A percentile compares a stretch with the other conserved stretches of the same genome.
These are phyloP conservation scores for Pogonocichla stellata DNA, from an alignment of 2,113 vertebrate genomes.

Conservation along the genomic window DNA sequence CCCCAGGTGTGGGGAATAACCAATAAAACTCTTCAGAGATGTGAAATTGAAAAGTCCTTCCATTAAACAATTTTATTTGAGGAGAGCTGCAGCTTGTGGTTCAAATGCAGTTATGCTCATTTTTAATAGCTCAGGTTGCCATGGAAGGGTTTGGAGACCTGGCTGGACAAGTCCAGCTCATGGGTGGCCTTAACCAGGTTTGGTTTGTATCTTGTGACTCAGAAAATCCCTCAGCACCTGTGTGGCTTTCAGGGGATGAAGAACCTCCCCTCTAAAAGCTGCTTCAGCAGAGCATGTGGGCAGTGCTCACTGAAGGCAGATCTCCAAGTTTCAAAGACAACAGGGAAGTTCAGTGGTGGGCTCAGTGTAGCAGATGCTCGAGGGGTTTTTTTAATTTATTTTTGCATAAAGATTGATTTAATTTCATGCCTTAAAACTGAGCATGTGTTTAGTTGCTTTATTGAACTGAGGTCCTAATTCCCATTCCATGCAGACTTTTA, in stretches of 20 bases:
- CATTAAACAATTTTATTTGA: not conserved
- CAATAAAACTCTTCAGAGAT: not conserved
- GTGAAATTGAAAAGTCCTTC: not conserved
- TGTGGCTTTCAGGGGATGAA: not conserved
- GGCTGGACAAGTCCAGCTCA: not conserved
- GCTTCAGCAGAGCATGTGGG: not conserved
- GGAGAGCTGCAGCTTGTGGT: not conserved
- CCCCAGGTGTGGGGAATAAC: not conserved
- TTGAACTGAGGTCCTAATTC: not conserved
- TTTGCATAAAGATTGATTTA: not conserved
- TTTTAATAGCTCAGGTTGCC: not conserved
- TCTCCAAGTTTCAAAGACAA: not conserved
- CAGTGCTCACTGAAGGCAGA: not conserved
- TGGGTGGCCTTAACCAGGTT: not conserved
- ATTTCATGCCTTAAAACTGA: not conserved
- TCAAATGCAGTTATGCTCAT: not conserved
- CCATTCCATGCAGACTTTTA: not conserved
- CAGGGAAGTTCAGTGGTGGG: not conserved
- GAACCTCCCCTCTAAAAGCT: not conserved
- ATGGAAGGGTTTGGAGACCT: not conserved
- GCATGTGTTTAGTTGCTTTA: not conserved
- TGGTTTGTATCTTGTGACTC: not conserved
- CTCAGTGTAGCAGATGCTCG: not conserved
- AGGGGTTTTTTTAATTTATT: not conserved
- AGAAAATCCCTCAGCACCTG: not conserved